Percentiles rank a stretch among this genome's conserved stretches.
These are phyloP conservation scores for Paralichthys olivaceus DNA, from an alignment of 2,113 vertebrate species.

Conservation along the genomic window DNA sequence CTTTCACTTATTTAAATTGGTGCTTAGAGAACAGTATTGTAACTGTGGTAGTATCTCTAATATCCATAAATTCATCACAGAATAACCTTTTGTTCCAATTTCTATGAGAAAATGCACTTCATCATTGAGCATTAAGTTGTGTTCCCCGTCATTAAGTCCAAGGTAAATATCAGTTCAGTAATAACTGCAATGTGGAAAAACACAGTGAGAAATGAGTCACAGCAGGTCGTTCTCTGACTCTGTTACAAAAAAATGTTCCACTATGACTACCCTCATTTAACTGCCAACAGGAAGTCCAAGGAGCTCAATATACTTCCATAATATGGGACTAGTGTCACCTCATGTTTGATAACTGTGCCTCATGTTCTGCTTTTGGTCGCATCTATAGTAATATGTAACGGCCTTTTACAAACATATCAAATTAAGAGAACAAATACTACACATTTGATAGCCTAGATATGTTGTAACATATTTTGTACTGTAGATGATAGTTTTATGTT, in stretches of 20 bases:
- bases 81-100: not conserved
- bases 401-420: constrained; percentile 49
- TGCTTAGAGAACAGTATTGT: constrained; percentile 21
- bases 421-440: constrained; percentile 7
- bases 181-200: not conserved
- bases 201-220: not conserved
- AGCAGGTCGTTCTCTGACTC: not conserved
- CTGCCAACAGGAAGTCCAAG: not conserved
- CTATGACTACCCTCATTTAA: not conserved
- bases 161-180: not conserved
- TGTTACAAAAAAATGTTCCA: not conserved
- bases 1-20: constrained; percentile 23
- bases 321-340: constrained; percentile 31
- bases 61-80: not conserved
- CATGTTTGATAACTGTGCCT: constrained; percentile 61
- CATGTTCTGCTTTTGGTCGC: constrained; percentile 38
- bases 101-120: constrained; percentile 1
- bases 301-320: constrained; percentile 39
- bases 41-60: constrained; percentile 2
- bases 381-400: constrained; percentile 4
- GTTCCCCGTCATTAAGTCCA: not conserved
- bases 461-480: constrained; percentile 47
- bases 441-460: constrained; percentile 27
- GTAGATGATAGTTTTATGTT: constrained; percentile 38
- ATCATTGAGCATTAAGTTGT: not conserved